Base-by-base conservation (phyloP, 2,888 invertebrate species). In the Drosophila monieri region DNA sequence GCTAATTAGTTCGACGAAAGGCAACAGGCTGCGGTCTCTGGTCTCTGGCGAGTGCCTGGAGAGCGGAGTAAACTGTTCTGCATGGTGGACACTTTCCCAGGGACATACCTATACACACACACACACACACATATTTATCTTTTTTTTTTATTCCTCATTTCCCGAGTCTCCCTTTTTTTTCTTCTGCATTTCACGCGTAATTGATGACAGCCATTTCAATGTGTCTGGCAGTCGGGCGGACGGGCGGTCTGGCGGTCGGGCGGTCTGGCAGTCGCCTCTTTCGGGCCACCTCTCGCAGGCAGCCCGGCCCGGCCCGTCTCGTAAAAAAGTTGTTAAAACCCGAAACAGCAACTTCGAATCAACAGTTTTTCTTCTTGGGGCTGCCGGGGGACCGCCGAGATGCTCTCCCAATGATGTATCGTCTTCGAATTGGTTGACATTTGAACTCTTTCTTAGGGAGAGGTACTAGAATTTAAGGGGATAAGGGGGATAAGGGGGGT, bases 131-230 rank as follows among this genome's bases (percentile, higher is more conserved):
- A n/a, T n/a, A n/a, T n/a, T n/a, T n/a, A n/a, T n/a, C n/a, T 21
- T 32, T 67, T 35, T 41, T 18, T 8, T 37, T 1, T 10, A 4
- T 6, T 14, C 25, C 27, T 6, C 52, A 61, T 32, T 52, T 48
- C 14, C 21, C 21, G 21, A 23, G 21, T 23, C 5, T 3, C 21
- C 21, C 21, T 23, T 23, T 23, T 23, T 18, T 23, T 23, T 23
- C 60, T 30, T 65, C 49, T 49, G 44, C 39, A 37, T 59, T 57
- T 73, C 51, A 64, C 57, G 73, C 75, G 73, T 72, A 83, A 85
- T 83, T 83, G 83, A 83, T 83, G 80, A 44, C 60, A 71, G 72
- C 68, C 73, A 70, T 66, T 74, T 73, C 57, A 76, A 76, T 74
- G 57, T 58, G 46, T 64, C 57, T 51, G 51, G 9, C 48, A 6